Conservation (phyloP, 2,113 vertebrate species). For the Cygnus atratus region DNA sequence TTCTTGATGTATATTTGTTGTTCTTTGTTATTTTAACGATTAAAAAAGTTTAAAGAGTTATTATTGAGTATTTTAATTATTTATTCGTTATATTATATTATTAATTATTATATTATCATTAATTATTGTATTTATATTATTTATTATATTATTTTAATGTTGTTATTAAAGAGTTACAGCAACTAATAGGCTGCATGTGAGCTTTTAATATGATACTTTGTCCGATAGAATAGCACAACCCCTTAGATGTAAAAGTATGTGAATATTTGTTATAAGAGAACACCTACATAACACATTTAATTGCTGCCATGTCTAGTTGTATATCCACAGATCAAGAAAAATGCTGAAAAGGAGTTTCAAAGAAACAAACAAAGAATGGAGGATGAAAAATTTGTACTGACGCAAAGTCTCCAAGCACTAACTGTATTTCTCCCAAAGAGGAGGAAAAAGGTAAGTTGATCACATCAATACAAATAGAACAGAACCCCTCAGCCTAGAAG, state of each 20-base stretch:
- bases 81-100: too few relatives aligned
- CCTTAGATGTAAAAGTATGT: constrained; percentile 52
- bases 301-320: constrained; percentile 40
- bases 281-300: constrained; percentile 49
- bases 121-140: too few relatives aligned
- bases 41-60: too few relatives aligned
- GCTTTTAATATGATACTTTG: constrained; percentile 19
- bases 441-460: constrained; percentile 38
- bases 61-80: too few relatives aligned
- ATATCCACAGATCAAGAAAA: constrained; percentile 53
- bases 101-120: too few relatives aligned
- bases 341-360: constrained; percentile 61
- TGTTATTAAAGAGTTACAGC: not conserved
- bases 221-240: constrained; percentile 42
- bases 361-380: constrained; percentile 38
- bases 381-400: constrained; percentile 56
- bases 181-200: constrained; percentile 46
- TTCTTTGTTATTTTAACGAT: not conserved
- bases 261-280: constrained; percentile 57
- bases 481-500: constrained; percentile 7
- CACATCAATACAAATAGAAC: constrained; percentile 31
- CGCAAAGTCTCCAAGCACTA: constrained; percentile 36
- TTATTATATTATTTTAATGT: too few relatives aligned
- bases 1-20: not conserved
- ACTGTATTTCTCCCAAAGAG: constrained; percentile 52